Evolutionary conservation across 2,113 vertebrate species (phyloP), one percentile per base, ranked within the genome.

Genomic region (Mustela lutreola): DNA sequence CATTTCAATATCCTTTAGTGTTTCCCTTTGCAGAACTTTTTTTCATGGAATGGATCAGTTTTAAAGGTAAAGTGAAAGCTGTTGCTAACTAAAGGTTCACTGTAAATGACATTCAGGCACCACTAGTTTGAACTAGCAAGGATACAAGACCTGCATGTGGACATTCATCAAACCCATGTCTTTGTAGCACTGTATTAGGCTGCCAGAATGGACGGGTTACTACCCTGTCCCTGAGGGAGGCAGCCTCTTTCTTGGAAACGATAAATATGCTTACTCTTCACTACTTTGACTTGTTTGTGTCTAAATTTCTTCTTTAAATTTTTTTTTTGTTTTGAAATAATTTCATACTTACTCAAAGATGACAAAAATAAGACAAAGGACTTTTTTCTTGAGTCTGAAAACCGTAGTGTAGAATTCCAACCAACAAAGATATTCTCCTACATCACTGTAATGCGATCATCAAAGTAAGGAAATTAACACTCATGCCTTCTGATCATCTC

Each of bases 281-380:
- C 78, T 28, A 14, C 58, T 91, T 91, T 80, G 50, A 93, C 50
- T 70, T 81, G 56, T 7, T 70, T 88, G 53, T 62, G 12, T 42
- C 22, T 73, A 76, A 42, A 36, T 65, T 36, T 85, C 91, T 97
- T 95, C 92, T 75, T 48, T 80, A 91, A 87, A 50, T 28, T 91
- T 70, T 58, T 73, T 36, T 53, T 53, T 53, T 56, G 15, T 18
- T 56, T 53, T 53, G 31, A 65, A 89, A 83, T 80, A 88, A 91
- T 80, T 75, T 91, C 48, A 71, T 56, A 19, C 11, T 91, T 63
- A 84, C 3, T 88, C 0, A 28, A 90, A 91, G 84, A 45, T 65
- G 87, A 18, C 36, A 89, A 86, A 67, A 70, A 50, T 84, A 79
- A 50, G 7, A 78, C 22, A 45, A 70, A 28, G 10, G 63, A n/a